Evolutionary conservation across 2,113 vertebrate genomes (phyloP), one percentile per base, ranked within the genome.

Genomic region (Dryoscopus gambensis): DNA sequence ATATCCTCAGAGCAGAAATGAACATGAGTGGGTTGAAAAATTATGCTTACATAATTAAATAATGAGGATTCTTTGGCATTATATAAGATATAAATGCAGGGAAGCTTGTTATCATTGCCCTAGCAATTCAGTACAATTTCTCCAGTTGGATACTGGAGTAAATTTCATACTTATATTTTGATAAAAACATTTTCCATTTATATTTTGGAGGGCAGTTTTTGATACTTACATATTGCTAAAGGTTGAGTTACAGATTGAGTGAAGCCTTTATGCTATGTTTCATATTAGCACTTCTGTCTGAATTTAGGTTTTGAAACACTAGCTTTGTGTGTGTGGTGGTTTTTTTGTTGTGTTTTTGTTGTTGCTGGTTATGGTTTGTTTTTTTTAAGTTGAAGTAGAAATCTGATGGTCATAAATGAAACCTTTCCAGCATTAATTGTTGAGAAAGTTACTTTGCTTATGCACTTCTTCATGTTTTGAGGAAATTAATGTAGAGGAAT

Each of bases 1-100:
- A 47, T 96, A 78, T 95, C 35, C 62, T 94, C 25, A 16, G 76
- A 92, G 68, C 73, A 94, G 40, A 81, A 96, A 60, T 68, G 22
- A 82, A 68, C 73, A 68, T 71, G 77, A 95, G 77, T 75, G 87
- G 84, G 84, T 84, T 91, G 94, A 57, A 92, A 91, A 89, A 52
- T 60, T 91, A 64, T 84, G 40, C 49, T 74, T 91, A 57, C 7
- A 23, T 96, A 94, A 89, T 95, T 90, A 97, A 91, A 87, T 84
- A 94, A 91, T 84, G 77, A 95, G 62, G 52, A 56, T 75, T 87
- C 60, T 81, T 94, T 87, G 71, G 35, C 37, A 71, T 95, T 91
- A 89, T 40, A 3, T 91, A 89, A 93, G 55, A 39, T 70, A 42
- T 4, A 39, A 71, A 55, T 42, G 24, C 23, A 39, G 59, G n/a